phyloP scores from a whole-genome alignment of 2,888 invertebrate genomes.

The Oasisia sp. region DNA sequence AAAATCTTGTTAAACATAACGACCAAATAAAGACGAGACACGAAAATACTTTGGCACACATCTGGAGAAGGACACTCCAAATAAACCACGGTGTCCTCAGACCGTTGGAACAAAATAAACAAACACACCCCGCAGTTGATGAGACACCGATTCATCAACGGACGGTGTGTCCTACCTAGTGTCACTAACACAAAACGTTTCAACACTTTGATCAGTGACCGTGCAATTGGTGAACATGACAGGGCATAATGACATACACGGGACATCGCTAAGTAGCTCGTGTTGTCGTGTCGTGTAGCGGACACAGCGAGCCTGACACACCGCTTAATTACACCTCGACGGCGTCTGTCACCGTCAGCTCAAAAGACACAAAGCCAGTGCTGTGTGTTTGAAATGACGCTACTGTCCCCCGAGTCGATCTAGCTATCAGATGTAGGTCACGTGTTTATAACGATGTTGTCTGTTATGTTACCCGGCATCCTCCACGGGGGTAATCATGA shows the following conservation, averaged over 20 bases:
- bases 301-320: neutral
- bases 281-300: neutral
- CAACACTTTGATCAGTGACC: conserved; percentile 3
- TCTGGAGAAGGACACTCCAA: too few relatives aligned
- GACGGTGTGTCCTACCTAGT: neutral
- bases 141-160: neutral
- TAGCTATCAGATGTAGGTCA: neutral
- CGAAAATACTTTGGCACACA: too few relatives aligned
- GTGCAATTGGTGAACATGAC: neutral
- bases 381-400: neutral
- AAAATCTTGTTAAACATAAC: too few relatives aligned
- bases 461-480: neutral
- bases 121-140: neutral
- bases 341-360: neutral
- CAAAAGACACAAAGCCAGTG: neutral
- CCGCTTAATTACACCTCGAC: neutral
- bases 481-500: too few relatives aligned
- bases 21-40: too few relatives aligned
- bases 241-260: neutral
- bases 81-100: too few relatives aligned
- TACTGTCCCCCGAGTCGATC: neutral
- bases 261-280: neutral
- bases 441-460: neutral
- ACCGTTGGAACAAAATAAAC: neutral
- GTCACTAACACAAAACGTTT: neutral